Conservation (phyloP, 1,140 invertebrate species). For the Pseudoatta argentina region DNA sequence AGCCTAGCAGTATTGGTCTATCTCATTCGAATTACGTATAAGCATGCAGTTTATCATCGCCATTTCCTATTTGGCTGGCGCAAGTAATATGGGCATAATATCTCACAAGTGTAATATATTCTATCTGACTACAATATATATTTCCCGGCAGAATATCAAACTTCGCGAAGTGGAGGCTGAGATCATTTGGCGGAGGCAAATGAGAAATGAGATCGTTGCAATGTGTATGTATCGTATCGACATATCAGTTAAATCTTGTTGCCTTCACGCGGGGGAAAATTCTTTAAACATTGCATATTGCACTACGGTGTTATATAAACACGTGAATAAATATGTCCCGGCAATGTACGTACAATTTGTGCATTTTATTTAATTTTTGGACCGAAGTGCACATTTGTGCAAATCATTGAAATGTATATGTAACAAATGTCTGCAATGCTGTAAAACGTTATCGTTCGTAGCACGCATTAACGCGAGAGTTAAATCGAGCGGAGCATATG, state of each 20-base stretch:
- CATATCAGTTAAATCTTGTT: constrained; percentile 50
- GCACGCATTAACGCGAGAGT: constrained; percentile 41
- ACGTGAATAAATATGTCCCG: neutral
- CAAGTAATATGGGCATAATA: constrained; percentile 66
- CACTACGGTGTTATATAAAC: neutral
- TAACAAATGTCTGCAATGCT: constrained; percentile 44
- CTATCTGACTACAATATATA: constrained; percentile 68
- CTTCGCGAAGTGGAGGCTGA: constrained; percentile 36
- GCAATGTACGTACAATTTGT: neutral
- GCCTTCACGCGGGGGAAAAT: neutral
- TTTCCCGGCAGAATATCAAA: constrained; percentile 68
- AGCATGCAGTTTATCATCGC: constrained; percentile 67
- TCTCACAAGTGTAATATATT: constrained; percentile 65
- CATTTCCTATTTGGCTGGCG: constrained; percentile 59
- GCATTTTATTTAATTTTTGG: constrained; percentile 53
- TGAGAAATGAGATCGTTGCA: constrained; percentile 25
- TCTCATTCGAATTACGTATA: constrained; percentile 62
- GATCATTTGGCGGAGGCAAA: constrained; percentile 39
- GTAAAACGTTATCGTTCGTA: constrained; percentile 47
- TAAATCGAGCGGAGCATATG: constrained; percentile 54
- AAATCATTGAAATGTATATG: constrained; percentile 37
- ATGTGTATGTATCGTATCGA: constrained; percentile 45
- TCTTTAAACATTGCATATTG: neutral
- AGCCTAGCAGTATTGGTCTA: constrained; percentile 41
- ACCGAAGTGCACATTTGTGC: constrained; percentile 36